phyloP scores from a whole-genome alignment of 2,888 invertebrate genomes.

The Cerastoderma edule region DNA sequence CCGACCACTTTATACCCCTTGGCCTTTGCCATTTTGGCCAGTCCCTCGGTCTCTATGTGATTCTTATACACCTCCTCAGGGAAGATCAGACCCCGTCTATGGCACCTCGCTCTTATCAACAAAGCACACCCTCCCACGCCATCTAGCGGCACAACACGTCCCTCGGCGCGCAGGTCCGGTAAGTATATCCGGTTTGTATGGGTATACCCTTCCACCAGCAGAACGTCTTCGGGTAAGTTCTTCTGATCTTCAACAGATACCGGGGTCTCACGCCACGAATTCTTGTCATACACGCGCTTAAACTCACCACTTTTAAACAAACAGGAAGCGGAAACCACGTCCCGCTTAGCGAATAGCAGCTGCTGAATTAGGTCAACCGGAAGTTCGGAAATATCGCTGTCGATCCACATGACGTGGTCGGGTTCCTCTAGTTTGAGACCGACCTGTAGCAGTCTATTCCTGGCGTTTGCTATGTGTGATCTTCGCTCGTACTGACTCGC shows the following conservation, averaged over 20 bases:
- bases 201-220: conserved; percentile 79
- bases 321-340: conserved; percentile 76
- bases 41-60: conserved; percentile 81
- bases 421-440: conserved; percentile 60
- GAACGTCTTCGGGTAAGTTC: conserved; percentile 57
- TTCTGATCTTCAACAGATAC: conserved; percentile 68
- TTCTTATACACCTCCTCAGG: conserved; percentile 74
- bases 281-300: conserved; percentile 74
- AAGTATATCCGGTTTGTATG: conserved; percentile 69
- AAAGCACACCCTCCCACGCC: conserved; percentile 81
- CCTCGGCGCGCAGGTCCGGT: conserved; percentile 74
- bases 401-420: conserved; percentile 80
- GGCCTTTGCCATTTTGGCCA: conserved; percentile 77
- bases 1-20: conserved; percentile 77
- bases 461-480: conserved; percentile 74
- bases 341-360: conserved; percentile 71
- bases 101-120: conserved; percentile 73
- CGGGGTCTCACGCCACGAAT: conserved; percentile 80
- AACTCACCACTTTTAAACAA: conserved; percentile 63
- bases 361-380: conserved; percentile 78
- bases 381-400: conserved; percentile 74
- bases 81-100: conserved; percentile 76
- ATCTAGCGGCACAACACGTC: conserved; percentile 77
- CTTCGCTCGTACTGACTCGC: conserved; percentile 71
- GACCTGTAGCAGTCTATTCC: conserved; percentile 72